Evolutionary conservation across 30 jellyfish, hydroid and myxozoan species (phyloP), one percentile per base, ranked within the genome.

Genomic region (Hydra vulgaris): DNA sequence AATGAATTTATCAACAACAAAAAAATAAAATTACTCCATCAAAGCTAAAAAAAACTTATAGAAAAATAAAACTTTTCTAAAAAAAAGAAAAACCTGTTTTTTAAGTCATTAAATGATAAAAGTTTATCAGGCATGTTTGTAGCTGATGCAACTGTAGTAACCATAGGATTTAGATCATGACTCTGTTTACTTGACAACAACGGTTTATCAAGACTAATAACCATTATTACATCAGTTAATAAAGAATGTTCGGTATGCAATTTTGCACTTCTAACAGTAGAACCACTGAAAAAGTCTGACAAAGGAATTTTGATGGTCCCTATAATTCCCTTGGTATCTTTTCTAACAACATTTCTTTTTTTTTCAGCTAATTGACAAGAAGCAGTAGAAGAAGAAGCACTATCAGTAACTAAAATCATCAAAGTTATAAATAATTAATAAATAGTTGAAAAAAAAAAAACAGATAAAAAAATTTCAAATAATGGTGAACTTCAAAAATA

Each of bases 161-260:
- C 76, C 90, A 92, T 67, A 0, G 98, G 98, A 80, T 92, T 92
- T 70, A 92, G 27, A 21, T 54, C 82, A 19, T 77, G 85, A 22
- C 92, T 78, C 80, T 92, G 98, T 27, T 88, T 89, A 18, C 80
- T 95, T 17, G 98, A 92, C 54, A 92, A 56, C 77, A 92, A 76
- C 7, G 98, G 96, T 25, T 83, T 66, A 78, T 87, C 96, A 7
- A 92, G 88, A 0, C 90, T 69, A 26, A 92, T 18, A 23, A 88
- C 79, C 74, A 92, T 72, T 0, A 92, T 77, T 22, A 92, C 87
- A 21, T 87, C 96, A 23, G 81, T 93, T 4, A 92, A 54, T 15
- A 94, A 68, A 0, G 92, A 90, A 70, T 68, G 55, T 8, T 93
- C 53, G 4, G 55, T 26, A 66, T 54, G 81, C 71, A 92, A 79